A percentile compares a stretch with the other conserved stretches of the same genome.
phyloP scores from a whole-genome alignment of 2,888 invertebrate genomes.

The Charanyca ferruginea region DNA sequence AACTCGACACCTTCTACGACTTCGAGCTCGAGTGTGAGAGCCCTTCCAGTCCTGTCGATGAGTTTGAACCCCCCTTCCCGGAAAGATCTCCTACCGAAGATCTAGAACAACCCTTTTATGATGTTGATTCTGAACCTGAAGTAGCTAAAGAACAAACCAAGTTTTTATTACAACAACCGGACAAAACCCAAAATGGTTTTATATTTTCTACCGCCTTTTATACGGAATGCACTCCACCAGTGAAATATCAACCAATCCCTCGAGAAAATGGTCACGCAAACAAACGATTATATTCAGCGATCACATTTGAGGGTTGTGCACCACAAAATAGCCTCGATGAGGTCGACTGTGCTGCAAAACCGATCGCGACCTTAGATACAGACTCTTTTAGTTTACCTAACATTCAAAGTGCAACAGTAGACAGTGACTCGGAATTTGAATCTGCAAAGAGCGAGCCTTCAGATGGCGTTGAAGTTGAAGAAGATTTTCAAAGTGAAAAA shows the following conservation, averaged over 20 bases:
- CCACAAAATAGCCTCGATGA: slow-evolving; percentile 85
- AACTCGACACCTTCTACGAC: slow-evolving; percentile 92
- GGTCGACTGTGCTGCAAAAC: slow-evolving; percentile 76
- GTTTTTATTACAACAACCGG: slow-evolving; percentile 84
- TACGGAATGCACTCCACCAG: slow-evolving; percentile 80
- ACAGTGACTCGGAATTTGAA: slow-evolving; percentile 88
- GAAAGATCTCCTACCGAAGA: slow-evolving; percentile 86
- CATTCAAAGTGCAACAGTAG: slow-evolving; percentile 72
- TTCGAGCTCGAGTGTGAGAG: slow-evolving; percentile 93
- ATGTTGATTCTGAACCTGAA: slow-evolving; percentile 83
- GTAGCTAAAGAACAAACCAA: slow-evolving; percentile 82
- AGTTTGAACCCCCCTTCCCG: slow-evolving; percentile 88
- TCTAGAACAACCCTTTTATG: slow-evolving; percentile 54
- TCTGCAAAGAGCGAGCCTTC: slow-evolving; percentile 88
- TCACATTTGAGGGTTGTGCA: slow-evolving; percentile 88
- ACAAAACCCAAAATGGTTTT: slow-evolving; percentile 88
- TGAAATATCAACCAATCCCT: slow-evolving; percentile 83
- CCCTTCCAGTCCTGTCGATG: slow-evolving; percentile 93
- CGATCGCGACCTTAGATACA: slow-evolving; percentile 67
- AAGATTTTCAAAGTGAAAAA: slow-evolving; percentile 72
- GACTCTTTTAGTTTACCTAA: slow-evolving; percentile 74
- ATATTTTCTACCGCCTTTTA: slow-evolving; percentile 84
- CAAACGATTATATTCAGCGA: slow-evolving; percentile 85
- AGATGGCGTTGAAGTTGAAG: slow-evolving; percentile 77
- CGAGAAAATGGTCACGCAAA: slow-evolving; percentile 86